Base-by-base conservation (phyloP, 2,888 invertebrate genomes). In the Protula sp. region DNA sequence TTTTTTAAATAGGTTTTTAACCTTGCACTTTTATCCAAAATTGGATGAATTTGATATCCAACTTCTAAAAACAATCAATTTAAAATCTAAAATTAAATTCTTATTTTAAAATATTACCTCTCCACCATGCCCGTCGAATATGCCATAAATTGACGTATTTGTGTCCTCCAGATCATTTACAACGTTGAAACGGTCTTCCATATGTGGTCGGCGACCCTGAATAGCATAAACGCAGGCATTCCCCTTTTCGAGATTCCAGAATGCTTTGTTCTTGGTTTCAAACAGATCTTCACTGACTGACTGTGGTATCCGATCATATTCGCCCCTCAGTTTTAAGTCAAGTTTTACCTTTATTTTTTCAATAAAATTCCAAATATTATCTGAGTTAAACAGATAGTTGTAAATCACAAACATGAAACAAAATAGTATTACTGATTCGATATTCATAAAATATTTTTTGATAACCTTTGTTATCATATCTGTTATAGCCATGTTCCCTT, bases 71-170 rank as follows among this genome's bases (percentile, higher is more conserved):
- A n/a, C n/a, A n/a, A n/a, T n/a, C n/a, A n/a, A n/a, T n/a, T n/a
- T n/a, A n/a, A n/a, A n/a, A n/a, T n/a, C n/a, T n/a, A n/a, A n/a
- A n/a, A n/a, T n/a, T n/a, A n/a, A n/a, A n/a, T n/a, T n/a, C n/a
- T n/a, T n/a, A n/a, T n/a, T n/a, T n/a, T n/a, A n/a, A n/a, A n/a
- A n/a, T n/a, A 50, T 26, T 38, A 66, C 69, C 59, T 68, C 66
- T 47, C 94, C 95, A 55, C 94, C 95, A 80, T 95, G 94, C 0
- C 94, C 94, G 83, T 95, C 94, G 80, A 94, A 94, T 68, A 95
- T 88, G 51, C 93, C 94, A 83, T 91, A 93, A 61, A 95, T 83
- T 26, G 92, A 89, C 57, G 93, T 88, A 27, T 89, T 91, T 26
- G 92, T 91, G 69, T 88, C 87, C 78, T 90, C 89, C 57, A 92